Conservation (phyloP, 1,140 invertebrate genomes). For the Aphis craccivora region DNA sequence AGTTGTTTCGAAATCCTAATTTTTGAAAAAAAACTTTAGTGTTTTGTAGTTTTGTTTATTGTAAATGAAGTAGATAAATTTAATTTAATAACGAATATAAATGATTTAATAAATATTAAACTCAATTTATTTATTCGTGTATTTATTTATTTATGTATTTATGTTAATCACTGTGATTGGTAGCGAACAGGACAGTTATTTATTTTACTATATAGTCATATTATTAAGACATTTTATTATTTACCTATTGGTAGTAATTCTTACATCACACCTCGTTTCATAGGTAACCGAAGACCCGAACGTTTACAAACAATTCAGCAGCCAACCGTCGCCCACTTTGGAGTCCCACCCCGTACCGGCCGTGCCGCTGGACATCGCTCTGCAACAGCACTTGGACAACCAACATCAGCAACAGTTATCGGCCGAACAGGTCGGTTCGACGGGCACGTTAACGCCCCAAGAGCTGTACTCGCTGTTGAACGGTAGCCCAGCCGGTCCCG, state of each 20-base stretch:
- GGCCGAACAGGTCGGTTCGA: constrained; percentile 59
- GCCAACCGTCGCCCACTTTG: constrained; percentile 64
- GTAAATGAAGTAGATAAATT: background rate
- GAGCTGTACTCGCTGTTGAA: constrained; percentile 69
- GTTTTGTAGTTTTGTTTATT: background rate
- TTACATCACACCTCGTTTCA: background rate
- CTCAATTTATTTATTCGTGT: background rate
- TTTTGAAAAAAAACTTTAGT: background rate
- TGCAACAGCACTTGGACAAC: constrained; percentile 59
- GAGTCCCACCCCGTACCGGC: constrained; percentile 65
- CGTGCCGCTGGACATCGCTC: constrained; percentile 61
- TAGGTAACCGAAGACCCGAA: constrained; percentile 64
- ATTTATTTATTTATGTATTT: background rate
- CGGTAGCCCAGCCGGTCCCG: constrained; percentile 62
- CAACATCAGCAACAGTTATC: constrained; percentile 5
- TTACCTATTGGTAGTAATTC: background rate
- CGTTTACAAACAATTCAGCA: constrained; percentile 64
- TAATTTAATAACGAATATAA: too few species aligned
- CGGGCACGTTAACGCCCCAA: constrained; percentile 65
- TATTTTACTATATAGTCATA: too few species aligned
- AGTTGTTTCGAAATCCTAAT: background rate
- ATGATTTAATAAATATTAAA: too few species aligned
- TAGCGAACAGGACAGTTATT: background rate
- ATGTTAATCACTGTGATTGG: background rate
- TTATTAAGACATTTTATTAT: background rate